Evolutionary conservation across 2,113 vertebrate species (phyloP).

Genomic region (Melanocharis versteri): DNA sequence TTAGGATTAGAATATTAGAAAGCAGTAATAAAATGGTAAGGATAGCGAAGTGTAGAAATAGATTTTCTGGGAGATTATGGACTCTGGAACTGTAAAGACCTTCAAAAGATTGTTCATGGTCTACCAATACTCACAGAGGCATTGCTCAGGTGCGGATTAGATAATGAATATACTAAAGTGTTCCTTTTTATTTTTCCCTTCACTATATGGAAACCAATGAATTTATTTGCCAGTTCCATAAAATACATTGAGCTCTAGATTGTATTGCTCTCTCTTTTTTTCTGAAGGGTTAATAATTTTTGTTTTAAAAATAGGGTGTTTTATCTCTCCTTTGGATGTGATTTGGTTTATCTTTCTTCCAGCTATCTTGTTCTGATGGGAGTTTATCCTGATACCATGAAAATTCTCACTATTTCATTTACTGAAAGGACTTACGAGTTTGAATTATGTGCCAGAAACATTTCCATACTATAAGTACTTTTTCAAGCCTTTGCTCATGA

Average conservation of each 20-base stretch:
- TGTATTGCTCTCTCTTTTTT: background rate
- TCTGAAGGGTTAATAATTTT: background rate
- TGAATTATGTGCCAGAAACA: background rate
- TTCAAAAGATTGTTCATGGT: background rate
- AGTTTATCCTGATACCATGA: background rate
- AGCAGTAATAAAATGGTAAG: background rate
- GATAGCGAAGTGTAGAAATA: background rate
- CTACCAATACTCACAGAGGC: background rate
- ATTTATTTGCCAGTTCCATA: background rate
- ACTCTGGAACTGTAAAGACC: background rate
- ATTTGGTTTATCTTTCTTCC: background rate
- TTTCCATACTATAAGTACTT: background rate
- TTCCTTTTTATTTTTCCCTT: background rate
- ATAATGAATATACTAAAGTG: background rate
- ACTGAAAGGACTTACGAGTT: background rate
- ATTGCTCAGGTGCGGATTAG: background rate
- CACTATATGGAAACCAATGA: background rate
- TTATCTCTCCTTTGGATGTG: background rate
- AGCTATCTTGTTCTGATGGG: background rate
- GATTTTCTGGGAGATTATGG: background rate
- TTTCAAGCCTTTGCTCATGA: background rate
- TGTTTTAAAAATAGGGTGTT: background rate
- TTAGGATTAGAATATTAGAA: background rate
- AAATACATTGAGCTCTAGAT: background rate
- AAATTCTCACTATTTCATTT: background rate